These are phyloP conservation scores for Lagopus leucura DNA, from an alignment of 2,113 vertebrate species.

Conservation along the genomic window DNA sequence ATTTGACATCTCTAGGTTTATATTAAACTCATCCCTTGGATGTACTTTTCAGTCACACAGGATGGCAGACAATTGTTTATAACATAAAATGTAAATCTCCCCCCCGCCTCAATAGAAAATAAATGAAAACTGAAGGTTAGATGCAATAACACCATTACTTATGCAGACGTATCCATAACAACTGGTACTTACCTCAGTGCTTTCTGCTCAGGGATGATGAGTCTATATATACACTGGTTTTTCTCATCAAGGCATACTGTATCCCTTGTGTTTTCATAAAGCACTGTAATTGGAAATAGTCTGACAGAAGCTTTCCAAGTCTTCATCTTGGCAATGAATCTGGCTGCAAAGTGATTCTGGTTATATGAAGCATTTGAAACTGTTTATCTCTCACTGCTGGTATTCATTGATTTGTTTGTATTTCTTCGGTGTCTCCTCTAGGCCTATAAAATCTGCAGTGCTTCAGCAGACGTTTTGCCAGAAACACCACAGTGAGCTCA, in stretches of 20 bases:
- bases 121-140: conserved; percentile 40
- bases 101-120: conserved; percentile 29
- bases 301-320: conserved; percentile 59
- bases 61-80: conserved; percentile 46
- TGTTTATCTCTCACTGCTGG: conserved; percentile 73
- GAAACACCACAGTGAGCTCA: conserved; percentile 16
- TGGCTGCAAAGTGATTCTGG: conserved; percentile 62
- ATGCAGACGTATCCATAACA: conserved; percentile 42
- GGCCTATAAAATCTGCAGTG: conserved; percentile 64
- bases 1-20: conserved; percentile 4
- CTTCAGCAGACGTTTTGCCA: conserved; percentile 30
- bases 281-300: conserved; percentile 51
- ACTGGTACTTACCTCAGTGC: conserved; percentile 41
- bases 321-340: conserved; percentile 62
- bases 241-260: conserved; percentile 22
- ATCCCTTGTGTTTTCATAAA: conserved; percentile 51
- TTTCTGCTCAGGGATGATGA: conserved; percentile 33
- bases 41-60: conserved; percentile 29
- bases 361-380: conserved; percentile 65
- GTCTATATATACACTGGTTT: conserved; percentile 50
- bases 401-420: conserved; percentile 74
- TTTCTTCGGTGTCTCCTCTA: conserved; percentile 62
- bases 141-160: conserved; percentile 48
- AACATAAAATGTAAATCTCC: conserved; percentile 37
- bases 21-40: conserved; percentile 37